Evolutionary conservation across 1,140 invertebrate genomes (phyloP).

Genomic region (Drosophila nasuta): DNA sequence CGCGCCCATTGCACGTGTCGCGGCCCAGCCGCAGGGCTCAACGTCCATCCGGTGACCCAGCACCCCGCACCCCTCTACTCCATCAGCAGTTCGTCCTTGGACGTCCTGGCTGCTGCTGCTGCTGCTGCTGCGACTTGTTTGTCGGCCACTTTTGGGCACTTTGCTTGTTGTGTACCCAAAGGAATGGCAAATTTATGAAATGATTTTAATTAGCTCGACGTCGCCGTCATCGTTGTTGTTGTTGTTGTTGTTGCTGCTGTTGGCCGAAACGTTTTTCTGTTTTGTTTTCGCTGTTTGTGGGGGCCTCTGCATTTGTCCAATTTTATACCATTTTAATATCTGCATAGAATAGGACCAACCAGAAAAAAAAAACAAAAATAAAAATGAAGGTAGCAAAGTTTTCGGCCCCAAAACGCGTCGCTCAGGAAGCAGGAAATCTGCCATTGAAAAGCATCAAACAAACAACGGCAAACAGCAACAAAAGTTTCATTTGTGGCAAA

Average conservation of each 20-base stretch:
- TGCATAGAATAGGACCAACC: constrained; percentile 32
- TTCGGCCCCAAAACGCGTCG: constrained; percentile 21
- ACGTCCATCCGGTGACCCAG: constrained; percentile 43
- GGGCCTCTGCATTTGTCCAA: constrained; percentile 42
- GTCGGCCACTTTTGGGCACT: constrained; percentile 43
- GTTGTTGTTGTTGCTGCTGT: constrained; percentile 1
- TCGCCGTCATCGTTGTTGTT: neutral
- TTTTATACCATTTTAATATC: constrained; percentile 65
- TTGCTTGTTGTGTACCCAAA: constrained; percentile 50
- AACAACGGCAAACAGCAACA: constrained; percentile 42
- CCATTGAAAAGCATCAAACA: constrained; percentile 75
- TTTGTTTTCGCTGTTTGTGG: neutral
- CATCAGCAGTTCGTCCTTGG: constrained; percentile 15
- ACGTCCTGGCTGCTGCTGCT: constrained; percentile 1
- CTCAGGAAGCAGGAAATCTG: constrained; percentile 63
- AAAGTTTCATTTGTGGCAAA: constrained; percentile 79
- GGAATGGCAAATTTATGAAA: constrained; percentile 80
- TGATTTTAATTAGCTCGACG: constrained; percentile 75
- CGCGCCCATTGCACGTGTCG: constrained; percentile 77
- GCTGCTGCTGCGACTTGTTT: constrained; percentile 44
- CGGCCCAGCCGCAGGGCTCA: constrained; percentile 63
- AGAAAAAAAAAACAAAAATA: constrained; percentile 8
- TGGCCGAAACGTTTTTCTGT: constrained; percentile 3
- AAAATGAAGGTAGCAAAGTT: constrained; percentile 39
- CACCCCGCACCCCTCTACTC: neutral